phyloP scores from a whole-genome alignment of 2,888 invertebrate species.

The Drosophila falleni region DNA sequence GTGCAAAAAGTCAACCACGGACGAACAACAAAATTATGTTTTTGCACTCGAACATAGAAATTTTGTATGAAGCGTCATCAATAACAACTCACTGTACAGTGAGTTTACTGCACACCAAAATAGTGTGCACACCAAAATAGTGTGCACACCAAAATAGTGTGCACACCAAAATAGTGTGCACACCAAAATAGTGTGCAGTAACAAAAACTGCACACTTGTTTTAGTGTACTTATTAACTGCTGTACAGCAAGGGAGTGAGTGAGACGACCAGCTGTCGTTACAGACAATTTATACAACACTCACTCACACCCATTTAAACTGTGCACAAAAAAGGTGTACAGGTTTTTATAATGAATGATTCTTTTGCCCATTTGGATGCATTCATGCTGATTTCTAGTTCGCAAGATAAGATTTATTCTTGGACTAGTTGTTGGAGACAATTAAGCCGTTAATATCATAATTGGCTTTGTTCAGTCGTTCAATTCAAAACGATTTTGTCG shows the following conservation, averaged over 20 bases:
- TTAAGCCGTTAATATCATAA: no score
- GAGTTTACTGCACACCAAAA: slow-evolving; percentile 1
- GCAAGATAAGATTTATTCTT: no score
- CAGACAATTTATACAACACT: no score
- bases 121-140: no score
- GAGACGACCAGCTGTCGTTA: no score
- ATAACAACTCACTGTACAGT: slow-evolving; percentile 1
- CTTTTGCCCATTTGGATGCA: not conserved
- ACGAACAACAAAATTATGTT: not conserved
- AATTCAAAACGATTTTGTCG: no score
- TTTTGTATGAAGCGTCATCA: not conserved
- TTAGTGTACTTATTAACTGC: not conserved
- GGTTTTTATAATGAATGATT: not conserved
- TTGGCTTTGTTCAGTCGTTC: no score
- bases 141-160: no score
- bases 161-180: no score
- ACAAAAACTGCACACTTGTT: not conserved
- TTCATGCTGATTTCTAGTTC: not conserved
- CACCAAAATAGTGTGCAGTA: slow-evolving; percentile 1
- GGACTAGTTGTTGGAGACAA: no score
- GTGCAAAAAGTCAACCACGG: no score
- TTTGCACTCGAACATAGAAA: not conserved
- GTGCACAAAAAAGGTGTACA: not conserved
- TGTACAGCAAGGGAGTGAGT: no score
- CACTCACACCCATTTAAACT: not conserved